Conservation (phyloP, 2,888 invertebrate genomes). For the Coremacera marginata region DNA sequence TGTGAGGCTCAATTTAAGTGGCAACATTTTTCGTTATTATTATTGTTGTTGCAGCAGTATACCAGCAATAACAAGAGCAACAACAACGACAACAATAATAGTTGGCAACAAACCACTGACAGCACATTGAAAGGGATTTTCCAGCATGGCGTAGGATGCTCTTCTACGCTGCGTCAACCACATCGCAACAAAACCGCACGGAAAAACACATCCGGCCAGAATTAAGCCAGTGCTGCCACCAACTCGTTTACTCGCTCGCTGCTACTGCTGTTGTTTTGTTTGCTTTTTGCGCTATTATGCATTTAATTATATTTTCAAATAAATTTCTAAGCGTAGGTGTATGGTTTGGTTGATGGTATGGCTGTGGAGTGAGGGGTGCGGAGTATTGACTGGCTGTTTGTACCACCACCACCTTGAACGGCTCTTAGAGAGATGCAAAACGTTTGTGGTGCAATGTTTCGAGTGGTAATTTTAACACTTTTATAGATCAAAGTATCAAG, state of each 20-base stretch:
- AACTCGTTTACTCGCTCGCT: not conserved
- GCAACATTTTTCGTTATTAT: constrained; percentile 10
- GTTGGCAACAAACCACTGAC: constrained; percentile 32
- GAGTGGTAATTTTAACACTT: constrained; percentile 31
- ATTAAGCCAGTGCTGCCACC: constrained; percentile 5
- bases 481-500: constrained; percentile 7
- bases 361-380: not conserved
- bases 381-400: not conserved
- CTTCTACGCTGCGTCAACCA: not conserved
- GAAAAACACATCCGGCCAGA: constrained; percentile 31
- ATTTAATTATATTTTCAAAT: constrained; percentile 40
- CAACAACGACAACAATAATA: not conserved
- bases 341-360: not conserved
- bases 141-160: not conserved
- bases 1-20: constrained; percentile 22
- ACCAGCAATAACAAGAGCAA: not conserved
- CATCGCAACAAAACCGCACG: constrained; percentile 28
- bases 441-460: not conserved
- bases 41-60: constrained; percentile 16
- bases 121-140: constrained; percentile 30
- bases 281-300: constrained; percentile 34
- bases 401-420: not conserved
- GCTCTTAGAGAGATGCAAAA: constrained; percentile 9
- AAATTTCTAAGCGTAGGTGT: constrained; percentile 22
- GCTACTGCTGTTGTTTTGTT: not conserved